Base-by-base conservation (phyloP, 1,140 invertebrate genomes). In the Ceratosolen fusciceps region DNA sequence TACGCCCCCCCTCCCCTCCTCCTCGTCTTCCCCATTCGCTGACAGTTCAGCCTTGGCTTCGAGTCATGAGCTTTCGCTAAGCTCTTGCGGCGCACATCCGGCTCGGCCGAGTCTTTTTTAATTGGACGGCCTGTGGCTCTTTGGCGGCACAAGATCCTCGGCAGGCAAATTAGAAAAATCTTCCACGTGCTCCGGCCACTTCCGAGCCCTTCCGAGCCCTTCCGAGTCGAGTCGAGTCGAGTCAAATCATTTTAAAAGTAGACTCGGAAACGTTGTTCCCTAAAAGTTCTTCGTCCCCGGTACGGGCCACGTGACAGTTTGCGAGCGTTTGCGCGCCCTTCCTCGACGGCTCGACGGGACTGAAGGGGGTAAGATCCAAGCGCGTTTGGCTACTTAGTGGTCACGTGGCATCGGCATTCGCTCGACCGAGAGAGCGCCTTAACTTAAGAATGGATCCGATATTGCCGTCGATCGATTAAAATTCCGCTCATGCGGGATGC, bases 211-310 rank as follows among this genome's bases (percentile, higher is more conserved):
- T 24, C n/a, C 26, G 24, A 43, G 21, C 19, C 47, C 74, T 31
- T 43, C 43, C 65, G 31, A 47, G 24, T 0, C 75, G 70, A 74
- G 82, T 75, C 60, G 56, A n/a, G 80, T 60, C 71, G 70, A 74
- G n/a, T n/a, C n/a, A n/a, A 83, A 77, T 73, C 82, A 81, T 82
- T 85, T 78, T 78, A 82, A 85, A 85, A 85, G 84, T 85, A 85
- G 80, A 76, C 72, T 68, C 83, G 84, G 85, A 85, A 85, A 85
- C 80, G n/a, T n/a, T n/a, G n/a, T n/a, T n/a, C n/a, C n/a, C n/a
- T n/a, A n/a, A n/a, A n/a, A n/a, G n/a, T n/a, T n/a, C n/a, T n/a
- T n/a, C n/a, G n/a, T n/a, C n/a, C n/a, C n/a, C n/a, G n/a, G n/a
- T n/a, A n/a, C n/a, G 79, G 62, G 76, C 84, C 84, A 83, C 84